These are phyloP conservation scores for Aphis gossypii DNA, from an alignment of 1,140 invertebrate species.

Conservation along the genomic window DNA sequence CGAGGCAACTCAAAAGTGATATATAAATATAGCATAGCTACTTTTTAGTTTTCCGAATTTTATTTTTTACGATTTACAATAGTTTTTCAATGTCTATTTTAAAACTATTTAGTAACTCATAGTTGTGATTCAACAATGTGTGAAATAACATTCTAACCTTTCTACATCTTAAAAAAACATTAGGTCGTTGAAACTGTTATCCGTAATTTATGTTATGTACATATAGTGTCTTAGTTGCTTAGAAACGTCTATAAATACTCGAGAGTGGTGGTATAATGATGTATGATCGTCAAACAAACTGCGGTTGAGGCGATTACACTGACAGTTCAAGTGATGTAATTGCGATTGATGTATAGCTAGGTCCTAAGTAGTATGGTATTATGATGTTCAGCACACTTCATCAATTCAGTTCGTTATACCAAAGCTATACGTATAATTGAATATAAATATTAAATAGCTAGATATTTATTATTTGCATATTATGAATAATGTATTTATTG, in stretches of 20 bases:
- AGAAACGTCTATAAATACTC: not conserved
- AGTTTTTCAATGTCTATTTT: not conserved
- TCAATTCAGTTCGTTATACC: not conserved
- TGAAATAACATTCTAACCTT: not conserved
- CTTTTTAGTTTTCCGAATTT: not conserved
- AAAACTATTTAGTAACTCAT: not conserved
- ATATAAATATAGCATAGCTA: not conserved
- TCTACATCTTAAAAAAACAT: not conserved
- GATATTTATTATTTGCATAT: not conserved
- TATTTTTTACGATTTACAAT: not conserved
- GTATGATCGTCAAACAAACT: not conserved
- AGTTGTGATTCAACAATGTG: not conserved
- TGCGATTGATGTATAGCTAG: not conserved
- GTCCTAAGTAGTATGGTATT: not conserved
- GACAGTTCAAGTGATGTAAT: conserved; percentile 6
- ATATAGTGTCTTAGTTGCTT: not conserved
- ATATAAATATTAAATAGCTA: not conserved
- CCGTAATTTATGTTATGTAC: not conserved
- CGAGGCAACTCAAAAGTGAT: too few species aligned
- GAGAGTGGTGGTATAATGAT: not conserved
- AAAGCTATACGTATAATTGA: not conserved
- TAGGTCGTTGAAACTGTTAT: not conserved
- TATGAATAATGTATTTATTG: not conserved
- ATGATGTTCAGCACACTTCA: not conserved
- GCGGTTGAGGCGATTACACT: not conserved